Evolutionary conservation across 2,113 vertebrate genomes (phyloP).

Genomic region (Parus major): DNA sequence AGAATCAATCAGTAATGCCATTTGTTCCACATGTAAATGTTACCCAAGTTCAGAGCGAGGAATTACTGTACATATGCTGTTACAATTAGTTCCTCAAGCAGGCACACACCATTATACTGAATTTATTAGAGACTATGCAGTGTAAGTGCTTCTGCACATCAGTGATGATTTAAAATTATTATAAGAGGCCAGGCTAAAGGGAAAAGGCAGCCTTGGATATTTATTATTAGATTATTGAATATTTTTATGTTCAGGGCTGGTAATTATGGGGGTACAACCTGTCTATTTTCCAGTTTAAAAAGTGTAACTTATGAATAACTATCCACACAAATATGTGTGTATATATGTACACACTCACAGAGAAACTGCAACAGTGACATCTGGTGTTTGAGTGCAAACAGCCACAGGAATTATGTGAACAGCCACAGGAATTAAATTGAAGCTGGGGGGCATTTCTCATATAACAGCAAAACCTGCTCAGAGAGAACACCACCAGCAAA

Average conservation of each 20-base stretch:
- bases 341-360: background rate
- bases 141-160: background rate
- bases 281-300: background rate
- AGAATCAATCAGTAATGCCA: background rate
- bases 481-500: background rate
- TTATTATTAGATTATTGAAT: background rate
- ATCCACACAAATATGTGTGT: fast-evolving
- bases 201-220: background rate
- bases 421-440: background rate
- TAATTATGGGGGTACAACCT: background rate
- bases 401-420: background rate
- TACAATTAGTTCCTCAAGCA: background rate
- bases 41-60: background rate
- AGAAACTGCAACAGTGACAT: conserved; percentile 68
- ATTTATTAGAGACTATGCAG: background rate
- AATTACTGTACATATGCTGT: background rate
- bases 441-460: background rate
- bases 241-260: background rate
- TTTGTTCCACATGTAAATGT: background rate
- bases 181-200: background rate
- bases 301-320: background rate
- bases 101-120: background rate
- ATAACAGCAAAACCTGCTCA: background rate
- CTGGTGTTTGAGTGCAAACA: conserved; percentile 56
- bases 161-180: background rate